phyloP scores from a whole-genome alignment of 2,888 invertebrate species.

The Geotrupes spiniger region DNA sequence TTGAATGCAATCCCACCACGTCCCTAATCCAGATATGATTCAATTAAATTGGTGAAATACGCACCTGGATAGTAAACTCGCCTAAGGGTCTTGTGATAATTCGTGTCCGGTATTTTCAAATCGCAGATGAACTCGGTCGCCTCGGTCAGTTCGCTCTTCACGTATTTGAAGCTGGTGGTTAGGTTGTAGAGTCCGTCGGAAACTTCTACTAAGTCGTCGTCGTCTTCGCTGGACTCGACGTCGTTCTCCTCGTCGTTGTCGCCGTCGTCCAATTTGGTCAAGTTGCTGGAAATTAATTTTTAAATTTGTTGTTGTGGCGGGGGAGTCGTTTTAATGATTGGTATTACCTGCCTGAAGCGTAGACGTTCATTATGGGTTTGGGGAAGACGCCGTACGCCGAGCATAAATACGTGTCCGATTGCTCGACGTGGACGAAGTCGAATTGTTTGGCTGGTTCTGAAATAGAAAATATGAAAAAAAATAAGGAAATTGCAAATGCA shows the following conservation, averaged over 20 bases:
- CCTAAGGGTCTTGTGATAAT: slow-evolving; percentile 54
- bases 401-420: slow-evolving; percentile 54
- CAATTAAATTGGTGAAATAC: too few species aligned
- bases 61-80: slow-evolving; percentile 60
- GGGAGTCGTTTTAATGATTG: too few species aligned
- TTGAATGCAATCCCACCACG: too few species aligned
- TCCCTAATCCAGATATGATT: too few species aligned
- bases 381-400: slow-evolving; percentile 58
- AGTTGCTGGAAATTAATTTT: slow-evolving; percentile 33
- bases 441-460: slow-evolving; percentile 38
- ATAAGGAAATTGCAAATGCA: not conserved
- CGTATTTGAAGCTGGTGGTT: slow-evolving; percentile 54
- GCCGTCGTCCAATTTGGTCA: slow-evolving; percentile 21
- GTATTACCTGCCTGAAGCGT: slow-evolving; percentile 34
- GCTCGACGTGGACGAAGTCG: slow-evolving; percentile 33
- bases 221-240: slow-evolving; percentile 23
- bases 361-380: slow-evolving; percentile 51
- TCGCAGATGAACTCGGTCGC: slow-evolving; percentile 62
- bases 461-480: slow-evolving; percentile 23
- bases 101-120: slow-evolving; percentile 60
- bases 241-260: slow-evolving; percentile 18
- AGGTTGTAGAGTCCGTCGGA: slow-evolving; percentile 56
- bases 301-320: too few species aligned
- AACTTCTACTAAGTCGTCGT: slow-evolving; percentile 26
- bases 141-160: slow-evolving; percentile 53